These are phyloP conservation scores for Haliclona indistincta DNA, from an alignment of 37 sponge, comb jelly and placozoan species.

Conservation along the genomic window DNA sequence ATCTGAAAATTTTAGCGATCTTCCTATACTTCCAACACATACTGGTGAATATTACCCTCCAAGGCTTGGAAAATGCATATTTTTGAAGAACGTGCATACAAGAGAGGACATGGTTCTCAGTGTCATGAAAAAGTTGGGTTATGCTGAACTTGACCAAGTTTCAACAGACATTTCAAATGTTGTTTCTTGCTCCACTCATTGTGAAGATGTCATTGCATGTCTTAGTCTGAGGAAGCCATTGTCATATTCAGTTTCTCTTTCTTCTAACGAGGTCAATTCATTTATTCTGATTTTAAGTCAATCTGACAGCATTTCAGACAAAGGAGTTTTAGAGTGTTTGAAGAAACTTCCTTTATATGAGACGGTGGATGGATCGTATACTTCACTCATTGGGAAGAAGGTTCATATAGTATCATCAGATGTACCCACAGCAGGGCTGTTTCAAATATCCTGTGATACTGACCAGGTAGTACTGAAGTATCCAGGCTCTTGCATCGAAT, in stretches of 20 bases:
- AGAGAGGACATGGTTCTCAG: too few species aligned
- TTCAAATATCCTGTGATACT: neutral
- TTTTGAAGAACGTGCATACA: too few species aligned
- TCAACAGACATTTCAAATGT: neutral
- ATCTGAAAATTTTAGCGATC: neutral
- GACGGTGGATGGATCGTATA: slow-evolving; percentile 16
- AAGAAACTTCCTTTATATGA: slow-evolving; percentile 7
- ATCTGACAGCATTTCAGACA: neutral
- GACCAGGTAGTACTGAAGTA: neutral
- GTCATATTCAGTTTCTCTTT: slow-evolving; percentile 6
- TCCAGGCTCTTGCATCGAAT: neutral
- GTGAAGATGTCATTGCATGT: slow-evolving; percentile 26
- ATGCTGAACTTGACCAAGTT: slow-evolving; percentile 8
- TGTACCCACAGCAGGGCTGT: neutral
- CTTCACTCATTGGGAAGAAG: neutral
- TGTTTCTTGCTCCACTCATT: neutral
- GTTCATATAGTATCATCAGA: neutral
- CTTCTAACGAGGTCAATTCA: slow-evolving; percentile 7
- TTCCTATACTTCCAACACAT: slow-evolving; percentile 40
- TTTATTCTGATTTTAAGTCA: slow-evolving; percentile 6
- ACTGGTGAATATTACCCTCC: slow-evolving; percentile 22
- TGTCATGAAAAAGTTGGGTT: slow-evolving; percentile 35
- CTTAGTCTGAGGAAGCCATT: neutral
- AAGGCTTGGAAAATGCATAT: slow-evolving; percentile 3
- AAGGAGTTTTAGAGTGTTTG: neutral